Evolutionary conservation across 2,888 invertebrate species (phyloP), one percentile per base, ranked within the genome.

Genomic region (Myopa testacea): DNA sequence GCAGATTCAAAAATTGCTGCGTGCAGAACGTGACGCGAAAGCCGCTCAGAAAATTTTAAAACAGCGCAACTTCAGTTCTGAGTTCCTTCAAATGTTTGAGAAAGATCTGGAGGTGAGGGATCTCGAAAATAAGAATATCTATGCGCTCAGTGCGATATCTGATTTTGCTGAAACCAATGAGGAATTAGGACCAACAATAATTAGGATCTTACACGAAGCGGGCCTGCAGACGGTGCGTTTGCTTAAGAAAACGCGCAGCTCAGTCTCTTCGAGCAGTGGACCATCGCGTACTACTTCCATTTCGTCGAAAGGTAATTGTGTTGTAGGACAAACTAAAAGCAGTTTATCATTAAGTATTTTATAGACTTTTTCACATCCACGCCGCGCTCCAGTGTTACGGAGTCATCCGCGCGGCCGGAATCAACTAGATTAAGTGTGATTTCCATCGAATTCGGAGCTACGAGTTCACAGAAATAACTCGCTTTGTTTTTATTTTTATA

Each of bases 41-140:
- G 78, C 71, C 4, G 82, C 87, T 4, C 78, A 85, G 19, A 88
- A 87, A 65, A 83, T 83, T 6, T 81, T 87, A 5, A 85, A 83
- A 16, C 85, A 87, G 58, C 83, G 84, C 10, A 84, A 86, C 0
- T 84, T 87, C 4, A 84, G 87, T 73, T 77, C 76, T 0, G 85
- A 87, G 0, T 88, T 82, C 76, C 77, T 89, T 38, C 77, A 77
- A 0, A 62, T 82, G 10, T 88, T 83, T 76, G 87, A 88, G 52
- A 84, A 84, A 83, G 93, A 93, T 80, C 89, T 93, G 40, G 90
- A 90, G 71, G 87, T 92, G 12, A 90, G 91, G 26, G 92, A 92
- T 82, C 82, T 93, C n/a, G 91, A 91, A 84, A 92, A 92, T 79
- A 90, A 91, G 19, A 93, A 93, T 83, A 89, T 90, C 37, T 87